Evolutionary conservation across 2,113 vertebrate genomes (phyloP).

Genomic region (Agapornis roseicollis): DNA sequence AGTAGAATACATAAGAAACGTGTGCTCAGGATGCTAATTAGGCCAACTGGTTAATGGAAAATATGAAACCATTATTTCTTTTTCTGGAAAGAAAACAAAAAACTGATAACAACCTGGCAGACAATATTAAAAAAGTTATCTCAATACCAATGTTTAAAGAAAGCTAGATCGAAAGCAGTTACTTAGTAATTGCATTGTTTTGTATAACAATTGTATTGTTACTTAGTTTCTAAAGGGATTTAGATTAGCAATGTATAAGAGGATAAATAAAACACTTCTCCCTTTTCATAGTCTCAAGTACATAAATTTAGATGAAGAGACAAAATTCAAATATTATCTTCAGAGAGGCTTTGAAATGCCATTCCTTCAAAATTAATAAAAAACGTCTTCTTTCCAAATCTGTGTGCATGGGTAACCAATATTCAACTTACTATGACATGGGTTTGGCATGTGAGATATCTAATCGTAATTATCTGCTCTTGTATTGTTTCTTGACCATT

Average conservation of each 20-base stretch:
- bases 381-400: background rate
- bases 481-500: background rate
- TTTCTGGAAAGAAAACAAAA: background rate
- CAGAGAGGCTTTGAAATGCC: background rate
- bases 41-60: background rate
- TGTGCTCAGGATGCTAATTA: background rate
- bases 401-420: background rate
- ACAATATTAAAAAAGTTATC: background rate
- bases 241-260: background rate
- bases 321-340: background rate
- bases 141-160: background rate
- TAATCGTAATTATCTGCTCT: background rate
- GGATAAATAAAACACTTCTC: background rate
- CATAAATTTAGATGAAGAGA: rapidly evolving
- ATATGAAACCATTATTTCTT: background rate
- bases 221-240: background rate
- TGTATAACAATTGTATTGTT: no score
- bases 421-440: background rate
- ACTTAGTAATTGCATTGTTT: no score
- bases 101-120: background rate
- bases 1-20: background rate
- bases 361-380: background rate
- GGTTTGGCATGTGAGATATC: background rate
- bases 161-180: background rate
- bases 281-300: background rate